These are phyloP conservation scores for Agrochola circellaris DNA, from an alignment of 2,888 invertebrate genomes.

Conservation along the genomic window DNA sequence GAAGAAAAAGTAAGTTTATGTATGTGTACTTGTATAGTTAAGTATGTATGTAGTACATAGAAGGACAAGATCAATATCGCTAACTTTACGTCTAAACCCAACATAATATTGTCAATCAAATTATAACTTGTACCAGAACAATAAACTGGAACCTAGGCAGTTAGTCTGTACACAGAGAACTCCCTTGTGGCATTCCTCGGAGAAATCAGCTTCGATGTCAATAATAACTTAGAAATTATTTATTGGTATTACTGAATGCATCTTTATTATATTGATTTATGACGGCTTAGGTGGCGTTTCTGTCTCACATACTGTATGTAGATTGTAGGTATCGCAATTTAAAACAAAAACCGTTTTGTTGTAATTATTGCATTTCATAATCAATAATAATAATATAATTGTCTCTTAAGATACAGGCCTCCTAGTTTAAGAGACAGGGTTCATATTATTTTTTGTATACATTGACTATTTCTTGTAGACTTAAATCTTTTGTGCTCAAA, in stretches of 20 bases:
- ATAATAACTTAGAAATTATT: conserved; percentile 39
- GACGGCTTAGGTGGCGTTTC: no score
- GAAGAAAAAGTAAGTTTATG: background rate
- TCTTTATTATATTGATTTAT: conserved; percentile 10
- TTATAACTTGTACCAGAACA: conserved; percentile 56
- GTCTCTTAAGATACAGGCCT: no score
- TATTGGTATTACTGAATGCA: conserved; percentile 33
- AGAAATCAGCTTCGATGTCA: conserved; percentile 56
- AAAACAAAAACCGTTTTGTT: no score
- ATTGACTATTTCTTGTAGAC: no score
- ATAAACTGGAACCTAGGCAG: conserved; percentile 46
- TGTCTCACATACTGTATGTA: background rate
- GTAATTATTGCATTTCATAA: no score
- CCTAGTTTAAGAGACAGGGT: no score
- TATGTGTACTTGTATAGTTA: background rate
- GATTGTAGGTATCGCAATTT: no score
- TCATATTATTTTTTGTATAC: no score
- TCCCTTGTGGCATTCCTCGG: conserved; percentile 57
- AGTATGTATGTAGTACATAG: background rate
- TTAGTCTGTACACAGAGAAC: conserved; percentile 35
- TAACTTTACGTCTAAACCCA: conserved; percentile 18
- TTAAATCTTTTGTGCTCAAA: no score
- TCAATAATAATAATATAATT: no score
- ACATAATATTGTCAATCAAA: conserved; percentile 46
- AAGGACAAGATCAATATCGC: conserved; percentile 15